A percentile compares a stretch with the other conserved stretches of the same genome.
These are phyloP conservation scores for Taurulus bubalis DNA, from an alignment of 2,113 vertebrate genomes.

Conservation along the genomic window DNA sequence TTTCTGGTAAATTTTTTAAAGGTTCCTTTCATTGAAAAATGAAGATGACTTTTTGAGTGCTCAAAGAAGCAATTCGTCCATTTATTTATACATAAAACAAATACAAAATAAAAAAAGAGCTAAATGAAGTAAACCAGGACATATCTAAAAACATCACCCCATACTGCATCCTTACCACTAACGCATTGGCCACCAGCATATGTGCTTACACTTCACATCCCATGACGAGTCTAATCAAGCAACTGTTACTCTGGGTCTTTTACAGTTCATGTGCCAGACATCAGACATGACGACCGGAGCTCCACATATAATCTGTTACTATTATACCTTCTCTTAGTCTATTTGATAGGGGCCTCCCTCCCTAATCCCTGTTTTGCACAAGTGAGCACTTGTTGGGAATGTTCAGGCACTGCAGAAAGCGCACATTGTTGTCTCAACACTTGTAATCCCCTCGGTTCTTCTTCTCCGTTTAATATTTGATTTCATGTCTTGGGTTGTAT, in stretches of 20 bases:
- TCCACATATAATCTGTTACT: slow-evolving; percentile 28
- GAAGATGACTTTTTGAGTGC: background rate
- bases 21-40: background rate
- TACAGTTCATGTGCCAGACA: background rate
- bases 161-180: background rate
- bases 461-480: slow-evolving; percentile 3
- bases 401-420: slow-evolving; percentile 46
- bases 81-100: background rate
- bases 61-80: background rate
- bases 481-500: slow-evolving; percentile 7
- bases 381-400: slow-evolving; percentile 75
- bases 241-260: background rate
- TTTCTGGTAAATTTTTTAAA: background rate
- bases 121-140: background rate
- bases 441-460: slow-evolving; percentile 23
- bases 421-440: slow-evolving; percentile 39
- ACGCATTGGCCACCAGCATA: background rate
- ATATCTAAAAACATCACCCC: background rate
- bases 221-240: background rate
- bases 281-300: slow-evolving; percentile 7
- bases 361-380: slow-evolving; percentile 56
- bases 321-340: slow-evolving; percentile 36
- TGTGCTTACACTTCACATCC: too few relatives aligned
- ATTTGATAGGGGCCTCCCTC: slow-evolving; percentile 44
- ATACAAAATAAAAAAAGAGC: background rate